Evolutionary conservation across 2,113 vertebrate genomes (phyloP).

Genomic region (Vicugna pacos): DNA sequence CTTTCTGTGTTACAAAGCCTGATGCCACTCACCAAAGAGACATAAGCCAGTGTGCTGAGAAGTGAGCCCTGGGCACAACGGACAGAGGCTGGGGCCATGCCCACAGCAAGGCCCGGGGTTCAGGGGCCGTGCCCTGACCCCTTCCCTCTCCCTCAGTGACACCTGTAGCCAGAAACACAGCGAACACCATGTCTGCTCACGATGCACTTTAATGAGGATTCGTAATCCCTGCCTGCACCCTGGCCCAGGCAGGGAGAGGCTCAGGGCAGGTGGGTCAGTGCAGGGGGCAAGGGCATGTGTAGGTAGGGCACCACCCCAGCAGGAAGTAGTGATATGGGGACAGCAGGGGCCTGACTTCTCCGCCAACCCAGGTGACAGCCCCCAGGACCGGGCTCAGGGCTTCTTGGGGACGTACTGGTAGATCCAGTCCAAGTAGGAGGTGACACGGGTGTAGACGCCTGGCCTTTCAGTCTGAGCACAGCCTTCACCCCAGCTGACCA

Average conservation of each 20-base stretch:
- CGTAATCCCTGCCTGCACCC: neutral
- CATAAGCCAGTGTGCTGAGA: no score
- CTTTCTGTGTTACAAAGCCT: neutral
- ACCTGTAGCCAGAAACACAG: neutral
- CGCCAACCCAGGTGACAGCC: fast-evolving
- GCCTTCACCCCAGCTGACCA: neutral
- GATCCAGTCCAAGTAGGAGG: constrained; percentile 82
- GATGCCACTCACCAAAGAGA: neutral
- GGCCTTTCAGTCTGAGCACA: neutral
- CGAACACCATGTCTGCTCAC: fast-evolving
- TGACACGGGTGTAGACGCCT: constrained; percentile 72
- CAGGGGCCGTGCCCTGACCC: neutral
- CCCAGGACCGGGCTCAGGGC: neutral
- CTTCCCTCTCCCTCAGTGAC: neutral
- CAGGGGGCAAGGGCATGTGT: neutral
- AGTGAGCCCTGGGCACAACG: no score
- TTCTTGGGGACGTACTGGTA: neutral
- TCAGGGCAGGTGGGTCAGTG: neutral
- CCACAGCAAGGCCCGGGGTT: neutral
- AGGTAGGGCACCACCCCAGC: fast-evolving
- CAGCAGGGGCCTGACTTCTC: neutral
- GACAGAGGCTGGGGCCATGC: neutral
- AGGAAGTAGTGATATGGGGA: neutral
- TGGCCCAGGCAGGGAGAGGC: fast-evolving
- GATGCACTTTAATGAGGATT: neutral